These are phyloP conservation scores for Chelmon rostratus DNA, from an alignment of 2,797 vertebrate genomes.

Conservation along the genomic window DNA sequence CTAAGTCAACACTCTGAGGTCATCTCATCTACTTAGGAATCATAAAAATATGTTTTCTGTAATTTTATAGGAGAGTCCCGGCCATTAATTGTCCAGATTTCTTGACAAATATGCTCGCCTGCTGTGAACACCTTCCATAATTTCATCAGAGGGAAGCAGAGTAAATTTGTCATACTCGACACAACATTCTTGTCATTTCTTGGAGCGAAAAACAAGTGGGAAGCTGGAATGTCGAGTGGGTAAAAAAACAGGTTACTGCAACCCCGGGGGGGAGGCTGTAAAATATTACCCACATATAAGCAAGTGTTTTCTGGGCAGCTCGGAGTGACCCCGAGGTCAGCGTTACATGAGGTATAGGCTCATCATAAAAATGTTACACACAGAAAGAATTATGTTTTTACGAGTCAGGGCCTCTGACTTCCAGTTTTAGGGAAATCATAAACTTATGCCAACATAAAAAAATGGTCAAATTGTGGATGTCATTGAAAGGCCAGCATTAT, in stretches of 20 bases:
- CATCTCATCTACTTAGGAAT: constrained; percentile 41
- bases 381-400: constrained; percentile 68
- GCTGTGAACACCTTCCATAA: constrained; percentile 41
- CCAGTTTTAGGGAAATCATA: constrained; percentile 80
- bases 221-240: constrained; percentile 30
- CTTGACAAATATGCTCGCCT: constrained; percentile 29
- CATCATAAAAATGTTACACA: constrained; percentile 70
- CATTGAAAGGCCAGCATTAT: constrained; percentile 67
- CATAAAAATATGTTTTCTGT: constrained; percentile 55
- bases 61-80: constrained; percentile 38
- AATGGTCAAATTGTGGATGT: constrained; percentile 55
- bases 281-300: constrained; percentile 53
- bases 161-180: constrained; percentile 50
- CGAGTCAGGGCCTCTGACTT: constrained; percentile 68
- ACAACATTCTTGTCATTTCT: constrained; percentile 50
- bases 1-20: constrained; percentile 73
- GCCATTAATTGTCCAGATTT: constrained; percentile 50
- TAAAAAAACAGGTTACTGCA: constrained; percentile 35
- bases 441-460: constrained; percentile 74
- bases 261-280: constrained; percentile 24
- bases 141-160: constrained; percentile 45
- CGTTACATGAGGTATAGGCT: constrained; percentile 53
- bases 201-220: constrained; percentile 18
- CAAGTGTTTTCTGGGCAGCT: constrained; percentile 51
- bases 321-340: constrained; percentile 49